Base-by-base conservation (phyloP, 2,888 invertebrate genomes). In the Erpobdella octoculata region DNA sequence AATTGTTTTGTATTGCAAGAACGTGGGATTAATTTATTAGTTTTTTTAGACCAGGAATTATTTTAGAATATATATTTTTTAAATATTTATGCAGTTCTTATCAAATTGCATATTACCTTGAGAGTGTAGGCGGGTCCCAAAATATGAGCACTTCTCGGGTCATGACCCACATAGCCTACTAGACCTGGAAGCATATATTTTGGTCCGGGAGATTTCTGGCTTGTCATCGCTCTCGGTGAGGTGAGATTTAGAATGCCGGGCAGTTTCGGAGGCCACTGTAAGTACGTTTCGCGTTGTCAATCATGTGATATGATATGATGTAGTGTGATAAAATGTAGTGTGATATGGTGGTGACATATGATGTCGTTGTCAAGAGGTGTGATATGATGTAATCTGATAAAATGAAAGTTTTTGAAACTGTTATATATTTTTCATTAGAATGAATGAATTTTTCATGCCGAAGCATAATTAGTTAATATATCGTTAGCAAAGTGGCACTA, bases 261-360 rank as follows among this genome's bases (percentile, higher is more conserved):
- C 28, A 33, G n/a, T 21, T 65, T 65, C 38, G 65, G 65, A n/a
- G 65, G 65, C 65, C 65, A 65, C 65, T 65, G 65, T 9, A 21
- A 53, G 8, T 25, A 53, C 9, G 21, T 53, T 25, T 1, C 1
- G 21, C 18, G 18, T 46, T 46, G 18, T 46, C 2, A 46, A 46
- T 46, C 21, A n/a, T n/a, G 21, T 18, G 21, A n/a, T 46, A 5
- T 21, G 46, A 2, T 46, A 46, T n/a, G 21, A 2, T 46, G 18
- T 46, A 46, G 46, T 3, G 2, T n/a, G 2, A 46, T 46, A 46
- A 46, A 46, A 46, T 46, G 46, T 46, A 46, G 46, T 12, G 18
- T 12, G n/a, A n/a, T n/a, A n/a, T n/a, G n/a, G n/a, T n/a, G n/a
- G n/a, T n/a, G n/a, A n/a, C n/a, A n/a, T n/a, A n/a, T n/a, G n/a